These are phyloP conservation scores for Protodeltote pygarga DNA, from an alignment of 2,888 invertebrate species.

Conservation along the genomic window DNA sequence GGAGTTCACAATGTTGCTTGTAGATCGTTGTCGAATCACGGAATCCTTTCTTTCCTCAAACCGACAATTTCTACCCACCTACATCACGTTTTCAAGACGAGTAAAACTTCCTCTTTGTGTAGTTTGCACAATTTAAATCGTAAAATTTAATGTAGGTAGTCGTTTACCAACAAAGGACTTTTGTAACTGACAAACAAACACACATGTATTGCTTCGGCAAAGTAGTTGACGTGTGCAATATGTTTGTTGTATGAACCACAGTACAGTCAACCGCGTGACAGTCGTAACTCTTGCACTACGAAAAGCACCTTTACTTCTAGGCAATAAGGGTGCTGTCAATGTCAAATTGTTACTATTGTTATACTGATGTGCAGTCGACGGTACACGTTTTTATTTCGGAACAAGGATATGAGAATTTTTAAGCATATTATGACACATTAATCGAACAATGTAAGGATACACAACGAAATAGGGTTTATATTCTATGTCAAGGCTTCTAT, in stretches of 20 bases:
- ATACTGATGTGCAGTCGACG: too few relatives aligned
- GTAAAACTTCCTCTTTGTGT: conserved; percentile 34
- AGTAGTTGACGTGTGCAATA: conserved; percentile 23
- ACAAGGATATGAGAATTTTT: too few relatives aligned
- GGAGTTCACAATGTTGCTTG: conserved; percentile 43
- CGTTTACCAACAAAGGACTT: conserved; percentile 55
- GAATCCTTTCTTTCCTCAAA: conserved; percentile 61
- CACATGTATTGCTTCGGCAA: conserved; percentile 15
- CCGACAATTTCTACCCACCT: conserved; percentile 50
- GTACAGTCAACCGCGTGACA: neutral
- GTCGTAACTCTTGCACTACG: too few relatives aligned
- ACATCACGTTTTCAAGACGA: conserved; percentile 55
- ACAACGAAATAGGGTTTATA: neutral
- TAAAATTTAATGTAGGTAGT: conserved; percentile 53
- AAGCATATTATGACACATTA: too few relatives aligned
- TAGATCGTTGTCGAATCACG: conserved; percentile 69
- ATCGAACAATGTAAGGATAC: neutral
- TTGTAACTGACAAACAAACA: conserved; percentile 38
- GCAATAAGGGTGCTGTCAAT: too few relatives aligned
- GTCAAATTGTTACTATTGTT: too few relatives aligned
- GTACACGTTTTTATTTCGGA: too few relatives aligned
- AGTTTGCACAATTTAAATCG: conserved; percentile 55
- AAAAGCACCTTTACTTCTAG: too few relatives aligned
- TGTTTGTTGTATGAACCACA: conserved; percentile 3
- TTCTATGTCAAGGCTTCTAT: conserved; percentile 5